phyloP scores from a whole-genome alignment of 2,888 invertebrate species.

The Parascotia fuliginaria region DNA sequence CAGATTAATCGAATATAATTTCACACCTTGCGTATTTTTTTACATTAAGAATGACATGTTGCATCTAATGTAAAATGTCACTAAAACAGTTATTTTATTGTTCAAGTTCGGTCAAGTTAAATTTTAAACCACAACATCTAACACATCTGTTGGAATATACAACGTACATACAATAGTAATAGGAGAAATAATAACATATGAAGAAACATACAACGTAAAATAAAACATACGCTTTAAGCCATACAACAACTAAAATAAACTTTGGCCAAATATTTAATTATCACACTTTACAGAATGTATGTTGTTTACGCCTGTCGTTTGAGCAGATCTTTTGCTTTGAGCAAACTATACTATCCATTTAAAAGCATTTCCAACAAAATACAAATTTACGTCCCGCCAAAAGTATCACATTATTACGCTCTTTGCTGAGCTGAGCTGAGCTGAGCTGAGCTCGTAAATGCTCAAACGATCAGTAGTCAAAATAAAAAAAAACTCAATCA shows the following conservation, averaged over 20 bases:
- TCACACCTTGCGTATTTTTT: too few species aligned
- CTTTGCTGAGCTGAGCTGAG: slow-evolving; percentile 1
- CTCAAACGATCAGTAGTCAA: slow-evolving; percentile 30
- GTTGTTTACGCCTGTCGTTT: slow-evolving; percentile 28
- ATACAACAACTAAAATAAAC: slow-evolving; percentile 70
- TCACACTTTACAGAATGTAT: slow-evolving; percentile 61
- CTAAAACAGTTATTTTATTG: not conserved
- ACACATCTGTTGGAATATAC: slow-evolving; percentile 22
- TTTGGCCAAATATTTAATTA: slow-evolving; percentile 72
- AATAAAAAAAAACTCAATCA: slow-evolving; percentile 28
- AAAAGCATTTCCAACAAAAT: slow-evolving; percentile 8
- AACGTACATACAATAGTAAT: slow-evolving; percentile 1
- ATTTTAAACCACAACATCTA: slow-evolving; percentile 21
- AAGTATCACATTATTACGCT: slow-evolving; percentile 19
- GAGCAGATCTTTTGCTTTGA: slow-evolving; percentile 37
- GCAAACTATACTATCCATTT: slow-evolving; percentile 13
- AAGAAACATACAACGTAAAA: slow-evolving; percentile 30
- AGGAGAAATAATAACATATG: slow-evolving; percentile 19
- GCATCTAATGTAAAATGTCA: too few species aligned
- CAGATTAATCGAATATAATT: too few species aligned
- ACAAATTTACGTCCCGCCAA: slow-evolving; percentile 11
- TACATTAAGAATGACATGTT: too few species aligned
- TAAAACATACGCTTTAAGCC: slow-evolving; percentile 58
- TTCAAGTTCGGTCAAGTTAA: slow-evolving; percentile 5
- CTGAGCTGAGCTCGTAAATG: slow-evolving; percentile 4